Evolutionary conservation across 2,797 vertebrate genomes (phyloP).

Genomic region (Karalla daura): DNA sequence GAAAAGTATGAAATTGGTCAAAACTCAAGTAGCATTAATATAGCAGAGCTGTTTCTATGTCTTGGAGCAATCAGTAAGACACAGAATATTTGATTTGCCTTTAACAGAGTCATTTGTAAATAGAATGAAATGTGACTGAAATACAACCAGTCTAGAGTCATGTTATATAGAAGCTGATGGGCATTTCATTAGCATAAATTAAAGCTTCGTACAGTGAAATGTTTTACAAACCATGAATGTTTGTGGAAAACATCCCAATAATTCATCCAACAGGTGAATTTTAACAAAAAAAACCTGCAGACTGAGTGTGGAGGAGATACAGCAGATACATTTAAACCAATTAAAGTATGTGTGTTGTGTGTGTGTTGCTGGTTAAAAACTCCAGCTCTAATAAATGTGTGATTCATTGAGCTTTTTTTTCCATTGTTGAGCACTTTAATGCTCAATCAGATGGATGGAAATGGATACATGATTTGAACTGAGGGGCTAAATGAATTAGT

Average conservation of each 20-base stretch:
- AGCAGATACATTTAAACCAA: neutral
- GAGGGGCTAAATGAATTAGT: slow-evolving; percentile 29
- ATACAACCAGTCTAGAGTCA: neutral
- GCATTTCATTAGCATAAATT: neutral
- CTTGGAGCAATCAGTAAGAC: neutral
- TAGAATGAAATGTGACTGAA: neutral
- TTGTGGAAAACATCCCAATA: neutral
- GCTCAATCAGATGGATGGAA: neutral
- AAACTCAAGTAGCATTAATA: neutral
- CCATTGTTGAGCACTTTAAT: neutral
- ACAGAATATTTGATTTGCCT: too few relatives aligned
- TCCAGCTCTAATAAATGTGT: neutral
- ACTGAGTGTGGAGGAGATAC: neutral
- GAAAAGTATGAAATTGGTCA: neutral
- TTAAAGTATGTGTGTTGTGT: neutral
- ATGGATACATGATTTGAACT: neutral
- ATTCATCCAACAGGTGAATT: too few relatives aligned
- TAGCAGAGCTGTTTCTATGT: neutral
- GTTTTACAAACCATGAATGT: neutral
- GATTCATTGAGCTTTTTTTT: neutral
- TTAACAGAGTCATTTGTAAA: neutral
- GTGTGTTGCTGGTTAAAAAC: neutral
- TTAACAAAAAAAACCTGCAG: neutral
- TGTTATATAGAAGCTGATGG: neutral
- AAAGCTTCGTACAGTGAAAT: neutral